phyloP scores from a whole-genome alignment of 2,888 invertebrate species.

The Tiliacea citrago region DNA sequence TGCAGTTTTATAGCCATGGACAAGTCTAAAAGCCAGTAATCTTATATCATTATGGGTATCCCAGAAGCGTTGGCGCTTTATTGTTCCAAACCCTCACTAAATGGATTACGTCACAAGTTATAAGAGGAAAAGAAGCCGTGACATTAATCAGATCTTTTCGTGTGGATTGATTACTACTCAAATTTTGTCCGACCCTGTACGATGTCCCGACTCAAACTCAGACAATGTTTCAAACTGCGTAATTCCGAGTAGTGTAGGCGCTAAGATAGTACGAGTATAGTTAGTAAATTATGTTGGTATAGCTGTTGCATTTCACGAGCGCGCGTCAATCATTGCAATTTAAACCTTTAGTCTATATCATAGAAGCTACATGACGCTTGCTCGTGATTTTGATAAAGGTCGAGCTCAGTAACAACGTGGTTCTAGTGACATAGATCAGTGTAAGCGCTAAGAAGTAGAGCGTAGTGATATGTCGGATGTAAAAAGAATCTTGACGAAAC shows the following conservation, averaged over 20 bases:
- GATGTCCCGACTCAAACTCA: not conserved
- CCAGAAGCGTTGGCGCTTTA: not conserved
- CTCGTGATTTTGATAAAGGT: constrained; percentile 3
- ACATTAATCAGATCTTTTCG: not conserved
- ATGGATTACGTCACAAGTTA: not conserved
- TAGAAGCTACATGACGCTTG: not conserved
- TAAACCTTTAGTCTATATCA: not conserved
- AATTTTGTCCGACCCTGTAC: not conserved
- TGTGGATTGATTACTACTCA: not conserved
- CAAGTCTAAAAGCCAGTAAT: not conserved
- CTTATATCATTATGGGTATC: not conserved
- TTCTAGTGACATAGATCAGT: constrained; percentile 1
- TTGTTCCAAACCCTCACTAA: not conserved
- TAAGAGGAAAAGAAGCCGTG: not conserved
- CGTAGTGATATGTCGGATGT: constrained; percentile 22
- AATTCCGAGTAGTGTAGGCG: not conserved
- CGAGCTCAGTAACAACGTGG: not conserved
- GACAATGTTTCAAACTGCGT: not conserved
- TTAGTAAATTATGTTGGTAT: constrained; percentile 9
- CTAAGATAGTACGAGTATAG: not conserved
- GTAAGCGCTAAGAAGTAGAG: constrained; percentile 7
- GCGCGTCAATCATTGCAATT: not conserved
- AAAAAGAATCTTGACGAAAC: constrained; percentile 7
- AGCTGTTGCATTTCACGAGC: constrained; percentile 5
- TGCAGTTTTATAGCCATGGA: not conserved